Conservation (phyloP, 2,113 vertebrate genomes). For the Lepus europaeus region DNA sequence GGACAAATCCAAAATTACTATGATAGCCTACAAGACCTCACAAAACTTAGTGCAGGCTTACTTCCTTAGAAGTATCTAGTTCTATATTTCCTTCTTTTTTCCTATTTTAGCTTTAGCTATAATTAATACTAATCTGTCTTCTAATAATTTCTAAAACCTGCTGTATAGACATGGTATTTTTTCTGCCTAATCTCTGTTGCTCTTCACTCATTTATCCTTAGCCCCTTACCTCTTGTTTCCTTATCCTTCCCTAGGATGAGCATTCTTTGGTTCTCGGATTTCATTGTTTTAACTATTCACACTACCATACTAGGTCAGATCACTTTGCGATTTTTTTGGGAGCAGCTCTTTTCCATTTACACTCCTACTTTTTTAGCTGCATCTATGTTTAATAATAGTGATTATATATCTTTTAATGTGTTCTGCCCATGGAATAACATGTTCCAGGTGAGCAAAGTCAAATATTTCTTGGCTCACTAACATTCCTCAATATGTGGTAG, state of each 20-base stretch:
- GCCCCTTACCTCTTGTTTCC: not conserved
- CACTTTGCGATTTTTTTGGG: not conserved
- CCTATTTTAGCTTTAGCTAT: not conserved
- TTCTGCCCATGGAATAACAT: not conserved
- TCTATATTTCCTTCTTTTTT: not conserved
- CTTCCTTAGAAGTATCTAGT: not conserved
- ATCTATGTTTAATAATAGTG: not conserved
- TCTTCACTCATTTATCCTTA: constrained; percentile 6
- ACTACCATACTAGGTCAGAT: not conserved
- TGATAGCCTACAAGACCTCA: not conserved
- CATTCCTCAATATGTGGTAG: not conserved
- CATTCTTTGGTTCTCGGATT: constrained; percentile 38
- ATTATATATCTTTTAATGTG: not conserved
- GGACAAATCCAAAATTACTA: constrained; percentile 3
- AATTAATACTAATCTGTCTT: not conserved
- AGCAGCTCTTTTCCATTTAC: constrained; percentile 26
- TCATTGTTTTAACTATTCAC: constrained; percentile 13
- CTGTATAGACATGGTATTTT: constrained; percentile 4
- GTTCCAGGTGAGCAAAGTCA: constrained; percentile 45
- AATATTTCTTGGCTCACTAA: not conserved
- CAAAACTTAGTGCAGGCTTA: constrained; percentile 23
- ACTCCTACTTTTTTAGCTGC: not conserved
- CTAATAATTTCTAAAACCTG: not conserved
- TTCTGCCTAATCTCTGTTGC: not conserved
- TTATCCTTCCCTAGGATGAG: not conserved